Conservation (phyloP, 1,140 invertebrate species). For the Carcinoscorpius rotundicauda region DNA sequence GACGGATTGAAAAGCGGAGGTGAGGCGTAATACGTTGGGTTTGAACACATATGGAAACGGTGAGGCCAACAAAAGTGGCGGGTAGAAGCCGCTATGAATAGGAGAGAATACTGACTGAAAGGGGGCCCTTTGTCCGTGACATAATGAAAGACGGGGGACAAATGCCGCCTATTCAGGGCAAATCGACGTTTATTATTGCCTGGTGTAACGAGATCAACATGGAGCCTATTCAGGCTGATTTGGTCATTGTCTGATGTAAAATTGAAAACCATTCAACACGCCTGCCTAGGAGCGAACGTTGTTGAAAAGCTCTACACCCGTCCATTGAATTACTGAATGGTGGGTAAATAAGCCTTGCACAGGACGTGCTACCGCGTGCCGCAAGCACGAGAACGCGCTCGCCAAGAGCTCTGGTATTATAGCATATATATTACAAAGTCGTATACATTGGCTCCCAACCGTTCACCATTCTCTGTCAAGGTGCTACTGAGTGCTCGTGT, state of each 20-base stretch:
- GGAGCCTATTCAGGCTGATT: constrained; percentile 28
- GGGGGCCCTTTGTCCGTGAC: constrained; percentile 26
- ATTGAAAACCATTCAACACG: constrained; percentile 32
- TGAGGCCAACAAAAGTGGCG: constrained; percentile 32
- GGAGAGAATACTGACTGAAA: constrained; percentile 37
- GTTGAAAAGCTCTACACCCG: constrained; percentile 6
- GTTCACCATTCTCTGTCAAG: too few relatives aligned
- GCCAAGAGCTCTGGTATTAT: too few relatives aligned
- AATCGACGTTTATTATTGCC: constrained; percentile 30
- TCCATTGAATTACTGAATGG: constrained; percentile 2
- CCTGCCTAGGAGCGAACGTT: constrained; percentile 1
- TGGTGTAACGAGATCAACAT: constrained; percentile 31
- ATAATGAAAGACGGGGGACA: constrained; percentile 33
- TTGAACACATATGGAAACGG: constrained; percentile 40
- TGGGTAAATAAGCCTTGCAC: constrained; percentile 3
- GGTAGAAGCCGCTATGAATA: constrained; percentile 46
- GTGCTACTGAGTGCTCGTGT: too few relatives aligned
- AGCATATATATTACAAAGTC: too few relatives aligned
- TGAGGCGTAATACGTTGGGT: constrained; percentile 30
- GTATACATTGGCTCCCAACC: too few relatives aligned
- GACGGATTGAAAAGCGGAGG: constrained; percentile 50
- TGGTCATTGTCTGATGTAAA: constrained; percentile 29
- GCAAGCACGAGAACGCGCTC: too few relatives aligned
- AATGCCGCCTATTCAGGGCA: constrained; percentile 28
- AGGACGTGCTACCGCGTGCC: background rate